Evolutionary conservation across 2,888 invertebrate species (phyloP).

Genomic region (Amphipoea lucens): DNA sequence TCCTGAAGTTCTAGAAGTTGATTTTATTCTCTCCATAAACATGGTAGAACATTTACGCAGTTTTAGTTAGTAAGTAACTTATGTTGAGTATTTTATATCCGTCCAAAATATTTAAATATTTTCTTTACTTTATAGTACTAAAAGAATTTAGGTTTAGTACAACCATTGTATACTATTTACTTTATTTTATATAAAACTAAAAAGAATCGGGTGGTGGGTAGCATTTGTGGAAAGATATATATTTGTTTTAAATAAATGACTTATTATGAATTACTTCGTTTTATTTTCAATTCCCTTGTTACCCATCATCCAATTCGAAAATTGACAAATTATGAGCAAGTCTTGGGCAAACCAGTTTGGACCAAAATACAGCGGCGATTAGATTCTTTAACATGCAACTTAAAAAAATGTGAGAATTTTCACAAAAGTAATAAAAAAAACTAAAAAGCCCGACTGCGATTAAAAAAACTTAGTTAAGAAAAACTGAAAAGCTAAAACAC

Average conservation of each 20-base stretch:
- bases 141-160: slow-evolving; percentile 37
- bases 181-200: slow-evolving; percentile 64
- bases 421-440: too few species aligned
- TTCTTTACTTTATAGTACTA: slow-evolving; percentile 31
- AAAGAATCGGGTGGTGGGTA: slow-evolving; percentile 85
- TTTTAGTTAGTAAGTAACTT: slow-evolving; percentile 24
- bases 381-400: neutral
- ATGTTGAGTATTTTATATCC: slow-evolving; percentile 15
- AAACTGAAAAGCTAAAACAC: too few species aligned
- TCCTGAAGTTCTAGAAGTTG: neutral
- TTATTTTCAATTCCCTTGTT: slow-evolving; percentile 80
- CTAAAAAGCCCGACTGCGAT: too few species aligned
- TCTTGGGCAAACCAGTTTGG: neutral
- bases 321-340: neutral
- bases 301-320: slow-evolving; percentile 81
- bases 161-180: slow-evolving; percentile 37
- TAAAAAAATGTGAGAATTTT: neutral
- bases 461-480: too few species aligned
- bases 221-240: slow-evolving; percentile 71
- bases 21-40: slow-evolving; percentile 4
- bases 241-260: slow-evolving; percentile 77
- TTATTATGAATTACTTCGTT: slow-evolving; percentile 73
- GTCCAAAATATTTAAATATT: slow-evolving; percentile 40
- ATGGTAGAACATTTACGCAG: neutral
- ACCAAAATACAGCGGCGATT: neutral